Base-by-base conservation (phyloP, 2,113 vertebrate genomes). In the Labeo rohita region DNA sequence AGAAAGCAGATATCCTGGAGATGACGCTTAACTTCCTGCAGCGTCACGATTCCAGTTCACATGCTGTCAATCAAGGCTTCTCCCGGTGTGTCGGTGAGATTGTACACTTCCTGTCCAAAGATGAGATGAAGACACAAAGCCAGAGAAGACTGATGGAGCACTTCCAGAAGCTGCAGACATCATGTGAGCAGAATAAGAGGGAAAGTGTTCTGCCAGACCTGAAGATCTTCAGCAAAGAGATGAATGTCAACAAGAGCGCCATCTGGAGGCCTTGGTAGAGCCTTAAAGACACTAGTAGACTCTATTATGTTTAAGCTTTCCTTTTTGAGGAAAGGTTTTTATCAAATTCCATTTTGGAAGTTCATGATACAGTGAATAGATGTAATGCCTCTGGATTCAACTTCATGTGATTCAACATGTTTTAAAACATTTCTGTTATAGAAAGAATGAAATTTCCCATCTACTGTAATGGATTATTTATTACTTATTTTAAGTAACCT, bases 1-100 rank as follows among this genome's bases (percentile, higher is more conserved):
- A 94, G 90, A 94, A 94, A 92, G 54, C 92, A 63, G 92, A 94
- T 78, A 89, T 94, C 88, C 91, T 86, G 92, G 92, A 95, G 90
- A 93, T 91, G 91, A 87, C 88, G 0, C 91, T 93, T 18, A 89
- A 61, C 54, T 8, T 59, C 54, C 18, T 59, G 16, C 54, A 21
- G 7, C 54, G 7, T 6, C 83, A 75, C 49, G 6, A 21, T 21
- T 43, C 36, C 66, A 43, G 68, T 43, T 72, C 66, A 61, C 75
- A 87, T 61, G 68, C 88, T 49, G 88, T 66, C 70, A 88, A 61
- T 82, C 74, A 88, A 59, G 87, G 84, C 21, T 90, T 90, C 85
- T 91, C 90, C 84, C 88, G 66, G 39, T 11, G 16, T 72, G 68
- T 72, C 4, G 0, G 61, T 65, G 23, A 28, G 23, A 28, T 87